phyloP scores from a whole-genome alignment of 2,797 vertebrate species.

The Nasua narica region DNA sequence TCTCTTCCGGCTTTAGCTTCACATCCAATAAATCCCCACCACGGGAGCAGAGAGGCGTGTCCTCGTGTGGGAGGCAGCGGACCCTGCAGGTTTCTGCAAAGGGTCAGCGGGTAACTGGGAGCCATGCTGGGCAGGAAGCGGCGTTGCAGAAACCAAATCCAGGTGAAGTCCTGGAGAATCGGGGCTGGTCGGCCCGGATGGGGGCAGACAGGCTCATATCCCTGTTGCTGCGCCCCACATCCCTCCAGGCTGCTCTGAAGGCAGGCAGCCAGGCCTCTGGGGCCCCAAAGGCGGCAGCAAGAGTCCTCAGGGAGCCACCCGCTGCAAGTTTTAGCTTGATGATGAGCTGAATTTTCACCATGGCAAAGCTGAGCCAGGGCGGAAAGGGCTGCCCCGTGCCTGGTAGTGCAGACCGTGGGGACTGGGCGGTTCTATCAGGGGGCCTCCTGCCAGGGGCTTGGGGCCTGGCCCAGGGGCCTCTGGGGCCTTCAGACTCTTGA shows the following conservation, averaged over 20 bases:
- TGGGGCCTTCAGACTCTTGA: not conserved
- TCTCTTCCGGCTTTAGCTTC: not conserved
- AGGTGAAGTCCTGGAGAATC: not conserved
- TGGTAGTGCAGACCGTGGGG: accelerated
- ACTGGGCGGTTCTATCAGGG: too few species aligned
- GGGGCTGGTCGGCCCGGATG: not conserved
- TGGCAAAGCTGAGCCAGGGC: not conserved
- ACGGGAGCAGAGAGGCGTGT: not conserved
- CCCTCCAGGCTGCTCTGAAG: not conserved
- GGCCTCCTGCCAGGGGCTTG: not conserved
- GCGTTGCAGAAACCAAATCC: not conserved
- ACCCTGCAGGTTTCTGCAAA: not conserved
- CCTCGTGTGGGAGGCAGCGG: not conserved
- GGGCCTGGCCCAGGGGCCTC: not conserved
- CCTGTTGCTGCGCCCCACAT: not conserved
- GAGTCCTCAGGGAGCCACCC: not conserved
- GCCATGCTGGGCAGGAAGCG: not conserved
- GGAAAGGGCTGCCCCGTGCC: not conserved
- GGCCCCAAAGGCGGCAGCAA: not conserved
- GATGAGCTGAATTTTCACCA: not conserved
- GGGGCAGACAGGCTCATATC: not conserved
- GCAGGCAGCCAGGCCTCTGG: not conserved
- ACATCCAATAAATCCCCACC: not conserved
- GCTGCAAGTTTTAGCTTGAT: not conserved
- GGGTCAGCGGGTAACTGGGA: not conserved